A percentile compares a stretch with the other conserved stretches of the same genome.
These are phyloP conservation scores for Bugula neritina DNA, from an alignment of 2,888 invertebrate genomes.

Conservation along the genomic window DNA sequence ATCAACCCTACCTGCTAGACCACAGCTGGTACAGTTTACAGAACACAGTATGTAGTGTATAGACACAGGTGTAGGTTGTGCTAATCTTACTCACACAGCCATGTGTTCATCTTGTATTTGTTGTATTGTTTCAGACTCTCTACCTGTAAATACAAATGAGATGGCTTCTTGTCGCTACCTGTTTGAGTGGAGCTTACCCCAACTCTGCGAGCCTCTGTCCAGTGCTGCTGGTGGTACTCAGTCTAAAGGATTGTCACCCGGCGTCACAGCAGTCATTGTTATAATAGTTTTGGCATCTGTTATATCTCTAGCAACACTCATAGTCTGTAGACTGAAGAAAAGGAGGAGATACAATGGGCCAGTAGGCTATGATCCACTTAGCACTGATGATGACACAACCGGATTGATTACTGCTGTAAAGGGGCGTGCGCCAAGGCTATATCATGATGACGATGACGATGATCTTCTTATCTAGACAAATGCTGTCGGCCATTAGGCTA, in stretches of 20 bases:
- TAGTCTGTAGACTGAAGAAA: neutral
- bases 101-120: no score
- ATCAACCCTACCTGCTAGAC: no score
- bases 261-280: neutral
- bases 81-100: no score
- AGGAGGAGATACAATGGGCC: neutral
- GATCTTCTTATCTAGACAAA: neutral
- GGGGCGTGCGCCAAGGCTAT: neutral
- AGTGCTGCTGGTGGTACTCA: neutral
- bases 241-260: neutral
- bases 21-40: no score
- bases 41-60: no score
- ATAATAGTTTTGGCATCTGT: neutral
- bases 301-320: neutral
- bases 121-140: constrained; percentile 1
- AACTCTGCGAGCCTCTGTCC: neutral
- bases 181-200: neutral
- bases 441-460: constrained; percentile 21
- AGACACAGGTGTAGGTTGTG: no score
- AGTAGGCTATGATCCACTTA: neutral
- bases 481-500: no score
- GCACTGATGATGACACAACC: constrained; percentile 6
- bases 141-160: neutral
- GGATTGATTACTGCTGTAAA: neutral
- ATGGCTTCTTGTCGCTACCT: neutral